A percentile compares a stretch with the other conserved stretches of the same genome.
Conservation (phyloP, 2,888 invertebrate species). For the Synanthedon myopaeformis region DNA sequence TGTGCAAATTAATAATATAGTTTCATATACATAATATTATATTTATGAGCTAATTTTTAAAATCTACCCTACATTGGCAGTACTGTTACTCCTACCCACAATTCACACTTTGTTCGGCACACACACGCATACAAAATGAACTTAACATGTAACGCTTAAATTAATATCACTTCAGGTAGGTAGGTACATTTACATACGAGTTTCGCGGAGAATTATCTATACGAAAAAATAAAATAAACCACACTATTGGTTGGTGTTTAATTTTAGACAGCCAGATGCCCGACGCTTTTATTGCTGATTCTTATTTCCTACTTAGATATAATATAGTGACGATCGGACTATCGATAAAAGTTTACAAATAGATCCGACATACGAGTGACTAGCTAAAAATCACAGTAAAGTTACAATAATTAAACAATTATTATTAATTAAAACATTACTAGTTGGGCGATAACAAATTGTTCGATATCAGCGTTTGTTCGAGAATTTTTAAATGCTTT, state of each 20-base stretch:
- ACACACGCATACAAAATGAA: constrained; percentile 51
- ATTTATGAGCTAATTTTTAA: background rate
- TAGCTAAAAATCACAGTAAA: constrained; percentile 35
- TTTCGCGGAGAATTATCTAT: constrained; percentile 11
- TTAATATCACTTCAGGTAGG: constrained; percentile 66
- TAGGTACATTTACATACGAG: constrained; percentile 17
- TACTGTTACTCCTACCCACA: constrained; percentile 21
- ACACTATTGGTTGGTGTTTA: constrained; percentile 18
- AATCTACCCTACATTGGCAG: constrained; percentile 19
- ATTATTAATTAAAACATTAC: background rate
- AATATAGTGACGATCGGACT: constrained; percentile 8
- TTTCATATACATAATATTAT: background rate
- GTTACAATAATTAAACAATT: constrained; percentile 1
- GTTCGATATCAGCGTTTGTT: background rate
- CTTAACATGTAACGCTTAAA: constrained; percentile 56
- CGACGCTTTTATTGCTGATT: constrained; percentile 4
- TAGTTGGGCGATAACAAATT: background rate
- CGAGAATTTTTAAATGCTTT: background rate
- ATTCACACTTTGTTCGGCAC: constrained; percentile 19
- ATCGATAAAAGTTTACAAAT: constrained; percentile 7
- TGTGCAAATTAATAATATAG: background rate
- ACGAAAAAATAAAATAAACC: constrained; percentile 5
- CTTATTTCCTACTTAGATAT: background rate
- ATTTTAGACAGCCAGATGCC: constrained; percentile 20
- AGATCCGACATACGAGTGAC: constrained; percentile 18